Base-by-base conservation (phyloP, 2,113 vertebrate species). In the Pseudopodoces humilis region DNA sequence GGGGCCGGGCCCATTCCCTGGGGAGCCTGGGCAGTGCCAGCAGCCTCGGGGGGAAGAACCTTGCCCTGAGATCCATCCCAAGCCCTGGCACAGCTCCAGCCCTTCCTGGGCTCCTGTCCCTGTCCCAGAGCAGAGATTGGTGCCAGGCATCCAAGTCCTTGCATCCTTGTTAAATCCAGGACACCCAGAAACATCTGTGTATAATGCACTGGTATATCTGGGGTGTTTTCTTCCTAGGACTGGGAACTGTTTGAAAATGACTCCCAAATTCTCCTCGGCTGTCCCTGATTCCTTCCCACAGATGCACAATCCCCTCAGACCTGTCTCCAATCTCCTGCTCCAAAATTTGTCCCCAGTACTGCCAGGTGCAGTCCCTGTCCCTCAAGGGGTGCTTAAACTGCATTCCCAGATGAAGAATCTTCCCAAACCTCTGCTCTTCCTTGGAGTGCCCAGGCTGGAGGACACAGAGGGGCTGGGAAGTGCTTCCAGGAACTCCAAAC, bases 11-110 rank as follows among this genome's bases (percentile, higher is more conserved):
- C 63, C 83, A 77, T 60, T 68, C 83, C 72, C 72, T 77, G 83
- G 83, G 63, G 17, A 68, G 72, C 83, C 83, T 77, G 83, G 46
- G 25, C 72, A 86, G 53, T 68, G 72, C 72, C 83, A 77, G 46
- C 83, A 37, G 0, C 72, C 83, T 69, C 39, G 30, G 64, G 37
- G 83, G 46, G 17, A 37, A 77, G 83, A 86, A 77, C 63, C 72
- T 86, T 77, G 14, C 72, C 72, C 72, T 69, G 64, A 62, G 47
- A 6, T 78, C 63, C 83, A 53, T 23, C 2, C 64, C 74, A 53
- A 46, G 27, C 1, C 67, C 67, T 80, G 85, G 3, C 76, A 8
- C 76, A 80, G 76, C 67, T 28, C 21, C 86, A 80, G 86, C 59
- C 35, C 1, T 81, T 74, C 7, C 86, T 88, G 76, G 50, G 6